Base-by-base conservation (phyloP, 2,888 invertebrate species). In the Pasiphila rectangulata region DNA sequence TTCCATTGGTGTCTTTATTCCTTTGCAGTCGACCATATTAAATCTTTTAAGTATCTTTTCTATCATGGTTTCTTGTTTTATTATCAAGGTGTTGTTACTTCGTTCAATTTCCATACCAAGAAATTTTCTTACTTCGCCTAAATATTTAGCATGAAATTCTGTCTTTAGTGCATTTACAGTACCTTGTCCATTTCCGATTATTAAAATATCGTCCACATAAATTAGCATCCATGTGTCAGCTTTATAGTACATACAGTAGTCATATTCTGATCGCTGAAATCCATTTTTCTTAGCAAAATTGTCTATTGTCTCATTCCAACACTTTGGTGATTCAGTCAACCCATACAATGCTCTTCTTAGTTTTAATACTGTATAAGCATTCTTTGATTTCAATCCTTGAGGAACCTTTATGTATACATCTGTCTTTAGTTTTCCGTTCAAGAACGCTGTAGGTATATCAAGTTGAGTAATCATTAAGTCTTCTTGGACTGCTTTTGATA, bases 311-410 rank as follows among this genome's bases (percentile, higher is more conserved):
- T 56, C 23, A 44, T 58, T 50, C 54, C 54, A 58, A 10, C 52
- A 53, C 35, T 46, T 46, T 16, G 54, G 59, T 12, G 42, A 23
- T 49, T 56, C 53, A 25, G 32, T 51, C 20, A 57, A 34, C 12
- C 53, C 57, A 45, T 54, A 56, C 19, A 56, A 44, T 21, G 45
- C 54, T 46, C 43, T 56, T 25, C 42, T 39, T n/a, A 24, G n/a
- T n/a, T 24, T 24, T n/a, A 24, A n/a, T 24, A 24, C 24, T n/a
- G n/a, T n/a, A 6, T 24, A 6, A 2, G 2, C 13, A 9, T 20
- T 25, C 10, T 29, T 12, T 19, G 4, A 7, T 32, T 29, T 35
- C 5, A 44, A 3, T 24, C 57, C 52, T 46, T 52, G 2, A n/a
- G 52, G 51, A 5, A 20, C 5, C 42, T 46, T 51, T 10, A 52